A percentile compares a stretch with the other conserved stretches of the same genome.
phyloP scores from a whole-genome alignment of 2,113 vertebrate genomes.

The Nothobranchius kuhntae region DNA sequence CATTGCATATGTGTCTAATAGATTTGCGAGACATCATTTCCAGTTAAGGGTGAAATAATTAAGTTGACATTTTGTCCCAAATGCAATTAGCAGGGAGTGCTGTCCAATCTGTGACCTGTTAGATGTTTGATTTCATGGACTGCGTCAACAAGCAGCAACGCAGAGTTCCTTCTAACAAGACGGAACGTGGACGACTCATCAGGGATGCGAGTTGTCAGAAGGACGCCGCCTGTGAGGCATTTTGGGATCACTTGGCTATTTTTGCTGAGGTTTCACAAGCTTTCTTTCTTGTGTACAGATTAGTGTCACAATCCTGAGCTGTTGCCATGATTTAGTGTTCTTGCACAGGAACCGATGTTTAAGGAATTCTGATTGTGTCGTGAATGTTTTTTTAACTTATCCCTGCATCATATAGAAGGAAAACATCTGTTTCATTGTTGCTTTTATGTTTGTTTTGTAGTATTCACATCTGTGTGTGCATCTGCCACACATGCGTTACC shows the following conservation, averaged over 20 bases:
- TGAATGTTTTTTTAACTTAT: background rate
- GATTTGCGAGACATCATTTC: constrained; percentile 69
- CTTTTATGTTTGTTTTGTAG: constrained; percentile 25
- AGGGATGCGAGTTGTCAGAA: constrained; percentile 37
- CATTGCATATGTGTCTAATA: constrained; percentile 71
- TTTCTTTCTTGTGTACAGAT: constrained; percentile 36
- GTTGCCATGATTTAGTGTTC: constrained; percentile 19
- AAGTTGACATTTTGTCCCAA: constrained; percentile 74
- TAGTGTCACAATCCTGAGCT: constrained; percentile 21
- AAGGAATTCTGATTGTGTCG: background rate
- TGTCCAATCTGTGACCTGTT: constrained; percentile 65
- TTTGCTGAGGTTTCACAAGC: constrained; percentile 40
- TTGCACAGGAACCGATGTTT: background rate
- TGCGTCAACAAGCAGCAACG: constrained; percentile 32
- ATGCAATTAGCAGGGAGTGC: constrained; percentile 68
- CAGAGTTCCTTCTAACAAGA: constrained; percentile 27
- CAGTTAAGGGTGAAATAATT: constrained; percentile 69
- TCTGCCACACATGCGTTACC: constrained; percentile 25
- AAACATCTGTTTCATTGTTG: background rate
- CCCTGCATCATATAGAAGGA: constrained; percentile 4
- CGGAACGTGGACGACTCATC: constrained; percentile 25
- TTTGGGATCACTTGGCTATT: constrained; percentile 44
- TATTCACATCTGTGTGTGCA: constrained; percentile 1
- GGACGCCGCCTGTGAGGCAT: constrained; percentile 38
- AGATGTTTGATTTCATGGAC: constrained; percentile 74